Evolutionary conservation across 2,888 invertebrate species (phyloP).

Genomic region (Lepidocyrtoides sp.): DNA sequence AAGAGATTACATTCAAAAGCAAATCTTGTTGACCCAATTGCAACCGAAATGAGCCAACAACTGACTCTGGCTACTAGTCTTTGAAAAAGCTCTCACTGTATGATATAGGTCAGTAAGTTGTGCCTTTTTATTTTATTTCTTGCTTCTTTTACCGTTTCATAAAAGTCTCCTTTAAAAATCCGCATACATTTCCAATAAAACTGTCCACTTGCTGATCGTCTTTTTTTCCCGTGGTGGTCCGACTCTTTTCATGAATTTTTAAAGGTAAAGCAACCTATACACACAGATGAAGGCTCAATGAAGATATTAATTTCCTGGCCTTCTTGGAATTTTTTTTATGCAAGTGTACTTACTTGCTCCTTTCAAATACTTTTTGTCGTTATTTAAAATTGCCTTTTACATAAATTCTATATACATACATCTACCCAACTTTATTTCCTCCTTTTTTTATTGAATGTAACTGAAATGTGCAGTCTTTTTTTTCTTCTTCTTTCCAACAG

Average conservation of each 20-base stretch:
- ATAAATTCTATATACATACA: not conserved
- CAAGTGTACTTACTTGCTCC: not conserved
- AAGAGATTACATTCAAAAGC: constrained; percentile 3
- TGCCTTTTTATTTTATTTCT: not conserved
- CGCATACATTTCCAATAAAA: constrained; percentile 26
- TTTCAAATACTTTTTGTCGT: not conserved
- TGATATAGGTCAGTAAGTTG: not conserved
- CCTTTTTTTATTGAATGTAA: constrained; percentile 23
- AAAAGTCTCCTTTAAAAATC: constrained; percentile 19
- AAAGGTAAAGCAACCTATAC: not conserved
- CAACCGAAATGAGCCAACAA: constrained; percentile 32
- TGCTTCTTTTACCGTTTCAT: not conserved
- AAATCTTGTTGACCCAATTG: constrained; percentile 54
- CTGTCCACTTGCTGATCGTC: constrained; percentile 3
- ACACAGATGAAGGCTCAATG: not conserved
- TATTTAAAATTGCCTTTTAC: constrained; percentile 15
- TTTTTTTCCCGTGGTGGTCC: too few relatives aligned
- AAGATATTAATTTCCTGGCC: constrained; percentile 63
- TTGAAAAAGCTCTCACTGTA: not conserved
- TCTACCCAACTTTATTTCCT: not conserved
- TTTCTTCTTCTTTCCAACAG: not conserved
- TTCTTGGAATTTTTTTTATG: not conserved
- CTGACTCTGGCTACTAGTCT: too few relatives aligned
- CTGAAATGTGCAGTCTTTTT: constrained; percentile 42
- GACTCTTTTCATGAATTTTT: not conserved